Percentiles rank a stretch among this genome's conserved stretches.
phyloP scores from a whole-genome alignment of 2,113 vertebrate genomes.

The Thinocorus orbignyianus region DNA sequence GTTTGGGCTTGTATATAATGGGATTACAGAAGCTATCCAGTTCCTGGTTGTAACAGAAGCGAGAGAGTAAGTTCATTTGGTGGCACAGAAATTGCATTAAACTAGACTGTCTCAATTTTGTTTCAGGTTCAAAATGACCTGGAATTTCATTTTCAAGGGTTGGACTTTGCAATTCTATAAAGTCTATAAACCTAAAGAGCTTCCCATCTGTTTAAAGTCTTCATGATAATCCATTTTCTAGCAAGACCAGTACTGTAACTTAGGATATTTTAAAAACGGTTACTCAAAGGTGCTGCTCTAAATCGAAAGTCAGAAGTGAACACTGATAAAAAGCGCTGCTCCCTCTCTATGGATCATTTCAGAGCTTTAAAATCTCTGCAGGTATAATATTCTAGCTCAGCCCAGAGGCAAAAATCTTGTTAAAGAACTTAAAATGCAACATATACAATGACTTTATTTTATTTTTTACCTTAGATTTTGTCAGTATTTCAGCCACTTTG shows the following conservation, averaged over 20 bases:
- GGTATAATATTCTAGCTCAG: background rate
- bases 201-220: background rate
- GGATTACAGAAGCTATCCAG: conserved; percentile 87
- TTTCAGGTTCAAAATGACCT: background rate
- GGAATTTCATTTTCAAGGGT: background rate
- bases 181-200: background rate
- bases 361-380: background rate
- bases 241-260: background rate
- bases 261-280: background rate
- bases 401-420: background rate
- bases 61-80: background rate
- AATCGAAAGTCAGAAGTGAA: background rate
- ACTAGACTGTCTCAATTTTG: fast-evolving
- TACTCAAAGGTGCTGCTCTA: background rate
- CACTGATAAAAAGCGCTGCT: background rate
- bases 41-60: conserved; percentile 75
- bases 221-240: background rate
- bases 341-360: background rate
- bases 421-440: background rate
- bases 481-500: conserved; percentile 89
- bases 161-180: background rate
- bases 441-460: background rate
- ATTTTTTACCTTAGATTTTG: conserved; percentile 86
- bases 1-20: conserved; percentile 86
- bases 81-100: background rate